Base-by-base conservation (phyloP, 2,797 vertebrate species). In the Carcharodon carcharias region DNA sequence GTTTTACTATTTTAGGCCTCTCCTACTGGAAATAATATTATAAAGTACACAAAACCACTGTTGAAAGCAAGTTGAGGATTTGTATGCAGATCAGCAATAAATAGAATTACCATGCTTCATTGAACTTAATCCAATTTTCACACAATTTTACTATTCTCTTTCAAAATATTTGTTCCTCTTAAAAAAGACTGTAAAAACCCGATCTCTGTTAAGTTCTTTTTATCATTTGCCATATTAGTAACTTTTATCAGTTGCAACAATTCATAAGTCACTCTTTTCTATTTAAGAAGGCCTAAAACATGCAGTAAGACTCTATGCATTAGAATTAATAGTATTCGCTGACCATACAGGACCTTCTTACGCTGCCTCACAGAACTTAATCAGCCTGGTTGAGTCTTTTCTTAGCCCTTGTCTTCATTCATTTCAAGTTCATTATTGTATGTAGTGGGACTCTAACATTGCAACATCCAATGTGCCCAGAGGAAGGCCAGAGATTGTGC, bases 21-120 rank as follows among this genome's bases (percentile, higher is more conserved):
- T 95, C 67, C 69, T 77, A 56, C 28, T 35, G 94, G 94, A 95
- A 92, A 35, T 63, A n/a, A 58, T 58, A 92, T 61, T 92, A 89
- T n/a, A 63, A n/a, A 63, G 35, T 35, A n/a, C 31, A 77, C 45
- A 95, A 54, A 77, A 4, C 31, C 69, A 95, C 28, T 77, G 69
- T 77, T 0, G 7, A 95, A 95, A 71, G 56, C n/a, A 73, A 35
- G 67, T 95, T 11, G 9, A 54, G 56, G 54, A 31, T 28, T 56
- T 95, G 65, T 50, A 69, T 71, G 11, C 54, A 77, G 69, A 77
- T 31, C 45, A 35, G 31, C 14, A 73, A 95, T 95, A 35, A 95
- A 63, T 85, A n/a, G 35, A 92, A 35, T 58, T 63, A 2, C 21
- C 1, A 50, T 28, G 65, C 31, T 95, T 95, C 23, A 95, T 95